phyloP scores from a whole-genome alignment of 1,140 invertebrate genomes.

The Calycopis cecrops region DNA sequence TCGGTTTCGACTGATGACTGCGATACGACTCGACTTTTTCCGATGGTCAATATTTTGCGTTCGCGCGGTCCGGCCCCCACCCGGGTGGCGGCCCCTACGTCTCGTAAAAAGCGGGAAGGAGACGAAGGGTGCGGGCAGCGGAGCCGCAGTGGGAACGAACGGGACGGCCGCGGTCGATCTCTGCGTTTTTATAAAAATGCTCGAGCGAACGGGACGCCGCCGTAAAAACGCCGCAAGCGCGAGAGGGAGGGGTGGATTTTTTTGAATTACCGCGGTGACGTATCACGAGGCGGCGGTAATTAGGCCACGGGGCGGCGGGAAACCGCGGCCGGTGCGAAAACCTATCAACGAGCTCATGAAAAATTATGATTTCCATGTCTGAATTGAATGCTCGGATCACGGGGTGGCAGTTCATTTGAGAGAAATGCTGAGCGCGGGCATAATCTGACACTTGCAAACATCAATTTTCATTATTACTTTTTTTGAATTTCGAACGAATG shows the following conservation, averaged over 20 bases:
- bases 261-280: conserved; percentile 69
- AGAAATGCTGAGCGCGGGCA: conserved; percentile 46
- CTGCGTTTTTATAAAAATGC: conserved; percentile 75
- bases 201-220: conserved; percentile 55
- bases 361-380: conserved; percentile 72
- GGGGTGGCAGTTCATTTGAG: conserved; percentile 55
- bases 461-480: too few relatives aligned
- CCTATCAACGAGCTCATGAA: conserved; percentile 73
- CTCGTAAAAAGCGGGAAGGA: conserved; percentile 76
- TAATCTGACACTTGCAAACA: conserved; percentile 37
- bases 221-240: conserved; percentile 28
- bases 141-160: conserved; percentile 59
- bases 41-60: conserved; percentile 76
- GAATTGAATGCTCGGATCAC: conserved; percentile 39
- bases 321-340: conserved; percentile 69
- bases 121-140: conserved; percentile 64
- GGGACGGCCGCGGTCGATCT: conserved; percentile 65
- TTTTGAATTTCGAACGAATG: conserved; percentile 6
- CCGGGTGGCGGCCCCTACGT: conserved; percentile 71
- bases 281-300: conserved; percentile 68
- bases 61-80: conserved; percentile 70
- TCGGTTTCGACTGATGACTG: conserved; percentile 76
- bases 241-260: conserved; percentile 68
- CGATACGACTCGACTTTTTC: conserved; percentile 76
- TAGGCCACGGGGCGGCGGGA: conserved; percentile 72